Base-by-base conservation (phyloP, 2,888 invertebrate species). In the Lasioglossum lativentre region DNA sequence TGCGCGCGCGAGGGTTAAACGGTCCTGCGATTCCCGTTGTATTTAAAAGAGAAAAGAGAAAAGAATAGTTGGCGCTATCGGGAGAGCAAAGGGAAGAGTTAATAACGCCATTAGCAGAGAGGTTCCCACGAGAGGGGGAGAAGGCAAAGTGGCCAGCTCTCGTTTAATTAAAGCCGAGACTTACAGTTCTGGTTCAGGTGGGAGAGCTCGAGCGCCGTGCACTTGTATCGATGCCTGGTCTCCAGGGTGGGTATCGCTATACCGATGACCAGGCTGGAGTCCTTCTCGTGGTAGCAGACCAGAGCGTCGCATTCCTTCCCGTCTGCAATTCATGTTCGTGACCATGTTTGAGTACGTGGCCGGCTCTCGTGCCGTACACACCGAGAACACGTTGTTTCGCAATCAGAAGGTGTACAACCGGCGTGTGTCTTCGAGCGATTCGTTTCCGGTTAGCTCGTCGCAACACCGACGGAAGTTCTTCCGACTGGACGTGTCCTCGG, bases 201-300 rank as follows among this genome's bases (percentile, higher is more conserved):
- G 78, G 96, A 95, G 14, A 96, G 95, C 90, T 95, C 96, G 78
- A 96, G 95, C n/a, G 96, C 94, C 87, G 95, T 96, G 91, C 97
- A 97, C 78, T 96, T 96, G 95, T 97, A 97, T 90, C 96, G 96
- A 95, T 97, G 96, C 92, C 96, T 96, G 82, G 96, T 95, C 89
- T 97, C 96, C 80, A 97, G 95, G 0, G 96, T 97, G 0, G 97
- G 96, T 88, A 97, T 94, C 87, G 97, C 93, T 74, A 96, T 96
- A 73, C 97, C 97, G 77, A 96, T 95, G 2, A 96, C 96, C 91
- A 97, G 94, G 92, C 96, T 96, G 2, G 96, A 95, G 95, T 97
- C 97, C 91, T 96, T 96, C 81, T 96, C 96, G 86, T 97, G 96
- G 95, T 97, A 96, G 95, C 95, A 96, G 92, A 97, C 96, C 75